phyloP scores from a whole-genome alignment of 2,113 vertebrate genomes.

The Cromileptes altivelis region DNA sequence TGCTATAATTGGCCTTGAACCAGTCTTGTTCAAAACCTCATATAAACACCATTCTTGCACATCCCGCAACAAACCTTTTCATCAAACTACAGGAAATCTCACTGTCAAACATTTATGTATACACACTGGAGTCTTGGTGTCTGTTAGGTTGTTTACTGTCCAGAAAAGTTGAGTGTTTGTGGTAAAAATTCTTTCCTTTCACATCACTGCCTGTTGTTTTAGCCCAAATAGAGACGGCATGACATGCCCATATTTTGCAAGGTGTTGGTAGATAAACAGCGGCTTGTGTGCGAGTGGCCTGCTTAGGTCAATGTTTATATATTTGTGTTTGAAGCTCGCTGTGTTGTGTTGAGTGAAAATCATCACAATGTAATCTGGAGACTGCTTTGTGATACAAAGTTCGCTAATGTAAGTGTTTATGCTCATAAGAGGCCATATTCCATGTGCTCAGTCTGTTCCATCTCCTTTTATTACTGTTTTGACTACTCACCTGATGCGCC shows the following conservation, averaged over 20 bases:
- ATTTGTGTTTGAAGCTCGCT: not conserved
- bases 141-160: not conserved
- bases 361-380: not conserved
- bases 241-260: constrained; percentile 3
- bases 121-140: not conserved
- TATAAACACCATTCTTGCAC: not conserved
- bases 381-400: not conserved
- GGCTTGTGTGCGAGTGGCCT: not conserved
- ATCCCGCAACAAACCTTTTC: not conserved
- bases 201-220: constrained; percentile 5
- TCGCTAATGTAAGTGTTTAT: not conserved
- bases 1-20: not conserved
- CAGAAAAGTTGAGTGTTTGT: constrained; percentile 6
- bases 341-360: not conserved
- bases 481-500: constrained; percentile 3
- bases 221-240: not conserved
- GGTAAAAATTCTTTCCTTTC: constrained; percentile 1
- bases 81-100: not conserved
- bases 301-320: not conserved
- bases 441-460: not conserved
- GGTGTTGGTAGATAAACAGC: not conserved
- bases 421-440: not conserved
- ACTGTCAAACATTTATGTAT: not conserved
- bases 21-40: not conserved
- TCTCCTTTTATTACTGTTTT: constrained; percentile 26